Evolutionary conservation across 2,113 vertebrate species (phyloP).

Genomic region (Thermophis baileyi): DNA sequence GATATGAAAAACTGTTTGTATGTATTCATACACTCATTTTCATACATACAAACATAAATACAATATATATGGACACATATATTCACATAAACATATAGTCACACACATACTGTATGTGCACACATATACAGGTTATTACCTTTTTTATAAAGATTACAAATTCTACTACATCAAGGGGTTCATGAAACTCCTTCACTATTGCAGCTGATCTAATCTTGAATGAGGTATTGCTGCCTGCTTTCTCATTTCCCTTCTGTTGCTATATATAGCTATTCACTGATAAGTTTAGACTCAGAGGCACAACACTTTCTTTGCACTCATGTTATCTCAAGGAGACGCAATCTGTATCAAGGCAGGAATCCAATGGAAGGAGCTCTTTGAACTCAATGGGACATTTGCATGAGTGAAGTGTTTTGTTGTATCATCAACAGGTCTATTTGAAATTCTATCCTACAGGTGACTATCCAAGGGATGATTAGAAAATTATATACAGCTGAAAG

Average conservation of each 20-base stretch:
- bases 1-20: background rate
- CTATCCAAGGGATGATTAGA: background rate
- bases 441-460: background rate
- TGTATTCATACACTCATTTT: background rate
- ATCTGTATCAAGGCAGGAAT: background rate
- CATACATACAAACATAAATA: background rate
- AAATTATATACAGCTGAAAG: background rate
- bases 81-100: background rate
- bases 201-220: background rate
- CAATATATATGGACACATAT: background rate
- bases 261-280: background rate
- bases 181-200: background rate
- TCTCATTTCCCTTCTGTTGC: background rate
- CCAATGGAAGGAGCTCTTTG: background rate
- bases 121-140: background rate
- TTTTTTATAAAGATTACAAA: background rate
- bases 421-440: background rate
- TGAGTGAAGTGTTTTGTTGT: background rate
- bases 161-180: background rate
- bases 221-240: background rate
- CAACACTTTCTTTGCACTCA: background rate
- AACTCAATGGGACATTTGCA: background rate
- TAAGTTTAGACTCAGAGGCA: background rate
- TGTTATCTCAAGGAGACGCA: background rate
- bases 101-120: background rate